phyloP scores from a whole-genome alignment of 2,113 vertebrate genomes.

The Otus sunia region DNA sequence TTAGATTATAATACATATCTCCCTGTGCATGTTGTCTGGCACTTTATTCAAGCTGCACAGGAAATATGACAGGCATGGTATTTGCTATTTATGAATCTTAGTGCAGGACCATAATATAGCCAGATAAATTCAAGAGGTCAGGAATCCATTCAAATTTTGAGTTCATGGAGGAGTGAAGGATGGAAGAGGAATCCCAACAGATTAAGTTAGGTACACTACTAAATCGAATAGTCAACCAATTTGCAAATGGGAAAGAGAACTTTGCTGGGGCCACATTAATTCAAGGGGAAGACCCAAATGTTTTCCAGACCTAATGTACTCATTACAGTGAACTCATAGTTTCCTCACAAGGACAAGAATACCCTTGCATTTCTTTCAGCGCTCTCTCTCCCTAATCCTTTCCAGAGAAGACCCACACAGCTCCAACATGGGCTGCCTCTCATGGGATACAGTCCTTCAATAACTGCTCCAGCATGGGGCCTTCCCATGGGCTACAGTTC shows the following conservation, averaged over 20 bases:
- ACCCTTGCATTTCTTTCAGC: background rate
- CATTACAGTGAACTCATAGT: background rate
- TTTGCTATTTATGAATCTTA: background rate
- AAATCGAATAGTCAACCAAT: background rate
- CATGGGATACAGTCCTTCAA: background rate
- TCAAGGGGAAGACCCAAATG: background rate
- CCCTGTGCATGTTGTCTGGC: background rate
- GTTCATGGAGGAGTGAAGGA: background rate
- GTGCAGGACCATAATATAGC: background rate
- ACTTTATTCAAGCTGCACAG: background rate
- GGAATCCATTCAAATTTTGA: background rate
- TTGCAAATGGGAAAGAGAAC: background rate
- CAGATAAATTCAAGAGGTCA: background rate
- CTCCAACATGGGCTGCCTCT: background rate
- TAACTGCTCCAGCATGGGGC: background rate
- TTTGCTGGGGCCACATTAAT: background rate
- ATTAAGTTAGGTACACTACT: background rate
- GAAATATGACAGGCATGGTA: background rate
- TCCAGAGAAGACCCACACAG: background rate
- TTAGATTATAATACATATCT: background rate
- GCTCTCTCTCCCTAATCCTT: background rate
- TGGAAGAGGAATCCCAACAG: background rate
- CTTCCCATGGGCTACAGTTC: background rate
- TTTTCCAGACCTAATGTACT: background rate
- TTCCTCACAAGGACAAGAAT: background rate